Percentiles rank a stretch among this genome's conserved stretches.
Evolutionary conservation across 2,113 vertebrate species (phyloP).

Genomic region (Zosterops japonicus): DNA sequence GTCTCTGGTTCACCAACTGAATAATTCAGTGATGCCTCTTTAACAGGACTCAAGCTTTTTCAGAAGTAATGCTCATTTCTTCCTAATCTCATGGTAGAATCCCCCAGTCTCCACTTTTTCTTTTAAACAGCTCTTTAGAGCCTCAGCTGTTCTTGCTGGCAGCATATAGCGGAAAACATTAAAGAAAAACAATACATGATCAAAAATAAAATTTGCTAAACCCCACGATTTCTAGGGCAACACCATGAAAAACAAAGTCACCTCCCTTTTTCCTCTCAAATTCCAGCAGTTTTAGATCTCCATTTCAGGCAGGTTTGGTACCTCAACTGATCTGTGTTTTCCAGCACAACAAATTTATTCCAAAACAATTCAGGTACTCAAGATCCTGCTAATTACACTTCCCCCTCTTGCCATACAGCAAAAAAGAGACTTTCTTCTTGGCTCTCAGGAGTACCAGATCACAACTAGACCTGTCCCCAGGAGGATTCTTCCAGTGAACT

Average conservation of each 20-base stretch:
- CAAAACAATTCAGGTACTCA: background rate
- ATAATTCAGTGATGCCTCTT: background rate
- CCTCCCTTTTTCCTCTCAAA: background rate
- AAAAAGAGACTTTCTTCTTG: background rate
- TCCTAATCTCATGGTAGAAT: background rate
- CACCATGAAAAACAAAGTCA: background rate
- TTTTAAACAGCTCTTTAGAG: background rate
- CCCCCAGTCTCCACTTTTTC: background rate
- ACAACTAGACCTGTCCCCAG: background rate
- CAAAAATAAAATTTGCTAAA: background rate
- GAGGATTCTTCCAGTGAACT: background rate
- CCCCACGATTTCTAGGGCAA: rapidly evolving
- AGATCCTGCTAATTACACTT: background rate
- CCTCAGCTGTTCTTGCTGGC: background rate
- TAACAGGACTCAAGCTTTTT: background rate
- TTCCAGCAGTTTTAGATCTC: background rate
- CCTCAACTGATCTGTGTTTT: background rate
- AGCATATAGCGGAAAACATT: background rate
- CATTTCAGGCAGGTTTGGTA: background rate
- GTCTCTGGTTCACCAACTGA: background rate
- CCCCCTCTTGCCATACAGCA: rapidly evolving
- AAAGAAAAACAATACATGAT: background rate
- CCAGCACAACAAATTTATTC: background rate
- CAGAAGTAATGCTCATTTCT: background rate
- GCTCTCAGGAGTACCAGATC: background rate